Conservation (phyloP, 2,113 vertebrate species). For the Epinephelus moara region DNA sequence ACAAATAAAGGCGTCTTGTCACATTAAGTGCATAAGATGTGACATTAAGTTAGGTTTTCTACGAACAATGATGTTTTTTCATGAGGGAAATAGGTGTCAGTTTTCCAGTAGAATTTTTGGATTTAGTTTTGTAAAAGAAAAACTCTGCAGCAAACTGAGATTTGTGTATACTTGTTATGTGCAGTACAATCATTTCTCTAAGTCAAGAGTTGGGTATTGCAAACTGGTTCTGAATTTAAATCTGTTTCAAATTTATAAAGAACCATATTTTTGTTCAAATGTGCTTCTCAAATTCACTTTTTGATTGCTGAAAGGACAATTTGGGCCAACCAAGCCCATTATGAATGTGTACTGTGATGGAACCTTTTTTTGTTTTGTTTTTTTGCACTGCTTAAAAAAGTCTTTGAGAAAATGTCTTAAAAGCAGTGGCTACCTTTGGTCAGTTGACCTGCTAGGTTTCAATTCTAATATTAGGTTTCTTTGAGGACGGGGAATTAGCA, state of each 20-base stretch:
- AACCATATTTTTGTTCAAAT: not conserved
- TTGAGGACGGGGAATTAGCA: not conserved
- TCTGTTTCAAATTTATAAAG: not conserved
- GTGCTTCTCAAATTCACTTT: not conserved
- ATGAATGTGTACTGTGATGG: not conserved
- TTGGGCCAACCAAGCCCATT: not conserved
- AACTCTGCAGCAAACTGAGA: not conserved
- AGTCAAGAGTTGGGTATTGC: no score
- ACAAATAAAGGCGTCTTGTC: conserved; percentile 3
- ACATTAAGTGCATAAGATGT: conserved; percentile 4
- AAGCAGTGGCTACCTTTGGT: not conserved
- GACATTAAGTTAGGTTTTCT: not conserved
- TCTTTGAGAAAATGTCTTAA: not conserved
- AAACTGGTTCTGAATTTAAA: not conserved
- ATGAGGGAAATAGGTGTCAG: not conserved
- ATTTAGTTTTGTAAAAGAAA: not conserved
- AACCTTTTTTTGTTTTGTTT: not conserved
- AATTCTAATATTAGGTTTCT: not conserved
- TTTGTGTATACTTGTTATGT: not conserved
- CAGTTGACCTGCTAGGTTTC: not conserved
- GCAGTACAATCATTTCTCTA: no score
- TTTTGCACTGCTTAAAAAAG: not conserved
- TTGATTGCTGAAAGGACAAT: not conserved
- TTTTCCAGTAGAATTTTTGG: not conserved
- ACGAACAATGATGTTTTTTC: not conserved